Conservation (phyloP, 1,140 invertebrate genomes). For the Mylabris phalerata region DNA sequence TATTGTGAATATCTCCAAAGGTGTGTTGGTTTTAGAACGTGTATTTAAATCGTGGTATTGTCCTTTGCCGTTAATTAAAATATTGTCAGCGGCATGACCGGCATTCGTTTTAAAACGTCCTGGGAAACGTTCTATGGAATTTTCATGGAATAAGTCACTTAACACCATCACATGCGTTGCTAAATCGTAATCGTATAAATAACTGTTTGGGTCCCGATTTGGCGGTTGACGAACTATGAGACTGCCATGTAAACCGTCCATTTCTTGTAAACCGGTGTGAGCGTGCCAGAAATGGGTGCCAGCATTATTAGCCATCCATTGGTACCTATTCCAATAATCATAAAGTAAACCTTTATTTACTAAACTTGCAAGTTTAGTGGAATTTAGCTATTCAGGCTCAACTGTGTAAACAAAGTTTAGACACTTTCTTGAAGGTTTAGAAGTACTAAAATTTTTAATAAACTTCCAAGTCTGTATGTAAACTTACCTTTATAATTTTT, state of each 20-base stretch:
- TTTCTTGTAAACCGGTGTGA: constrained; percentile 77
- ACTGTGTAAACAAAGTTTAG: too few species aligned
- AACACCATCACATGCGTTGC: constrained; percentile 81
- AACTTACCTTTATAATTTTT: too few species aligned
- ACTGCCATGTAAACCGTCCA: constrained; percentile 85
- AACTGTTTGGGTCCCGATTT: constrained; percentile 71
- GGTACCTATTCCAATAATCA: constrained; percentile 51
- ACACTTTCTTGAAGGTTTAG: too few species aligned
- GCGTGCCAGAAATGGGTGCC: constrained; percentile 91
- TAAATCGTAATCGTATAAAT: constrained; percentile 82
- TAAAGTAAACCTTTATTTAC: too few species aligned
- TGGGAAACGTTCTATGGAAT: constrained; percentile 73
- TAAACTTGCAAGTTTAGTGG: too few species aligned
- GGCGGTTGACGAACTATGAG: constrained; percentile 77
- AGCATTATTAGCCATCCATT: constrained; percentile 61
- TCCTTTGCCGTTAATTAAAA: constrained; percentile 84
- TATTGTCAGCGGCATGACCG: constrained; percentile 78
- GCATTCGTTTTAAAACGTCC: constrained; percentile 79
- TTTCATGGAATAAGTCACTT: constrained; percentile 86
- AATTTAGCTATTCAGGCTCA: too few species aligned
- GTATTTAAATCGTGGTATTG: constrained; percentile 81
- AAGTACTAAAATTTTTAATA: too few species aligned
- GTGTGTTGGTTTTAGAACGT: constrained; percentile 81
- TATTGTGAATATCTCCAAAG: constrained; percentile 77
- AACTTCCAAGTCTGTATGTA: too few species aligned